phyloP scores from a whole-genome alignment of 2,113 vertebrate genomes.

The Macrotis lagotis region DNA sequence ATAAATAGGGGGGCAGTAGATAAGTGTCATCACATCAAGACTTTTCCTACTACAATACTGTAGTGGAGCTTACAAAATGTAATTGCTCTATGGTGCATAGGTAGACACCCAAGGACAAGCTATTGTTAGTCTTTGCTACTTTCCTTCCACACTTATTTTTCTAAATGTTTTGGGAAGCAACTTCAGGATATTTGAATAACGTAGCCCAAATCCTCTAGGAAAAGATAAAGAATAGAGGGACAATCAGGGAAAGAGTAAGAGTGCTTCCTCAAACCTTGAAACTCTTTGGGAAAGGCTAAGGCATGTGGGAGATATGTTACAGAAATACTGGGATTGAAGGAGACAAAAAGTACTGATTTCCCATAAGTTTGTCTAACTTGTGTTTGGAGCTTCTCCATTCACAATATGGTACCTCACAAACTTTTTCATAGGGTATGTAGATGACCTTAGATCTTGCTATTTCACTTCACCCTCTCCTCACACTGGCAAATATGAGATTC shows the following conservation, averaged over 20 bases:
- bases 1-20: neutral
- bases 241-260: neutral
- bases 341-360: neutral
- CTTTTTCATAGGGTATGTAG: neutral
- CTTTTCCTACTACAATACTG: neutral
- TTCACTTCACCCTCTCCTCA: neutral
- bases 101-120: neutral
- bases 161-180: neutral
- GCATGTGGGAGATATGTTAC: neutral
- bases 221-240: neutral
- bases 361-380: neutral
- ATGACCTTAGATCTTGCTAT: neutral
- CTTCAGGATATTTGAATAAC: neutral
- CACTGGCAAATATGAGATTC: neutral
- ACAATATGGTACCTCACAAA: neutral
- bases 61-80: neutral
- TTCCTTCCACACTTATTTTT: neutral
- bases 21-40: neutral
- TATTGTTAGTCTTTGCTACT: neutral
- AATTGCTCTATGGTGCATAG: neutral
- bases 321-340: neutral
- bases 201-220: neutral
- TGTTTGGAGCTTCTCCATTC: neutral
- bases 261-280: neutral
- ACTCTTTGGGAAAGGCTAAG: neutral